Percentiles rank a stretch among this genome's conserved stretches.
phyloP scores from a whole-genome alignment of 2,113 vertebrate genomes.

The Narcine bancroftii region DNA sequence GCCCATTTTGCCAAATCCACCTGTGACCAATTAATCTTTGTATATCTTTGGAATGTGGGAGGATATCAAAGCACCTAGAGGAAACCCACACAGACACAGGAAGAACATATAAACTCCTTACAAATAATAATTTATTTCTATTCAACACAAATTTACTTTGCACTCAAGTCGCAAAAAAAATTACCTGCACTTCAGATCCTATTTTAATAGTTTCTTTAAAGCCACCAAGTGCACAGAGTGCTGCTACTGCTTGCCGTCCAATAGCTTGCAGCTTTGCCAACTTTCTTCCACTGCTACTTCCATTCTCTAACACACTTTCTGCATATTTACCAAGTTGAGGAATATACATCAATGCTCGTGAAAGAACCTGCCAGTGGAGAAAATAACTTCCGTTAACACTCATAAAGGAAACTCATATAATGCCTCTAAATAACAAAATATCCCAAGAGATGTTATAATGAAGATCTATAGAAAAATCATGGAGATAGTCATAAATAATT shows the following conservation, averaged over 20 bases:
- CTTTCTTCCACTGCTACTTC: conserved; percentile 85
- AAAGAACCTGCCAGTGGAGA: conserved; percentile 69
- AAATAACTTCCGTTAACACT: conserved; percentile 3
- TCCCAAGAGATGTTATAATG: not conserved
- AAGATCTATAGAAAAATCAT: not conserved
- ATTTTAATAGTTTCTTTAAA: conserved; percentile 99
- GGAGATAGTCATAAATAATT: not conserved
- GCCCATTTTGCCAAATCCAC: too few species aligned
- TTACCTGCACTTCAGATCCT: conserved; percentile 95
- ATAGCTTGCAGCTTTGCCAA: conserved; percentile 88
- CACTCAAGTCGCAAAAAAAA: not conserved
- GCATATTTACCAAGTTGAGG: conserved; percentile 90
- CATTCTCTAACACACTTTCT: conserved; percentile 89
- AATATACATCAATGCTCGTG: conserved; percentile 91
- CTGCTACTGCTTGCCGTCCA: conserved; percentile 88
- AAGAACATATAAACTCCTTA: too few species aligned
- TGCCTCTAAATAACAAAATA: not conserved
- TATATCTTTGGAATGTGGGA: too few species aligned
- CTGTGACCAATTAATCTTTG: too few species aligned
- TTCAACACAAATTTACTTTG: not conserved
- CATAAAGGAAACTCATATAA: not conserved
- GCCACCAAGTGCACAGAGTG: conserved; percentile 89
- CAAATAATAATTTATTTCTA: too few species aligned
- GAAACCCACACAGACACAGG: too few species aligned
- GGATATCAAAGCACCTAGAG: too few species aligned